A percentile compares a stretch with the other conserved stretches of the same genome.
These are phyloP conservation scores for Callopanchax toddi DNA, from an alignment of 2,113 vertebrate genomes.

Conservation along the genomic window DNA sequence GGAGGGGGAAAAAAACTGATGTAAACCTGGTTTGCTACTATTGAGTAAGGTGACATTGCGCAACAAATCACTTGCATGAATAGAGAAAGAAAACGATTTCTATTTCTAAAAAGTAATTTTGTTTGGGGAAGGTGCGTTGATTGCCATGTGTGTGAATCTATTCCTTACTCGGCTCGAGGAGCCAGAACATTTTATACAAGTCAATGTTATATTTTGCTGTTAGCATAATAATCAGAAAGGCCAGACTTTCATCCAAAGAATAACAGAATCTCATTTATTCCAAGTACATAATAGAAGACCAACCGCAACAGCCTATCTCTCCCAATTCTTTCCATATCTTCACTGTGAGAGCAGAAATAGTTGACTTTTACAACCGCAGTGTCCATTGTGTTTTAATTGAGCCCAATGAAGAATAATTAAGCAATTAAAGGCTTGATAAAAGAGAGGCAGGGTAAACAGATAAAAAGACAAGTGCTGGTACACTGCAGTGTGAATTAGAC, in stretches of 20 bases:
- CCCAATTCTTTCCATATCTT: conserved; percentile 46
- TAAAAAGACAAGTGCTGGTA: conserved; percentile 62
- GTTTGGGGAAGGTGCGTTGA: conserved; percentile 80
- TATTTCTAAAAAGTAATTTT: conserved; percentile 86
- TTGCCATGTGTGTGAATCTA: conserved; percentile 83
- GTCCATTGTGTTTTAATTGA: conserved; percentile 79
- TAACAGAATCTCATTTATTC: conserved; percentile 72
- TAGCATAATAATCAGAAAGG: conserved; percentile 80
- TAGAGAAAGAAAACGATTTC: conserved; percentile 84
- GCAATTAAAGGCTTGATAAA: conserved; percentile 80
- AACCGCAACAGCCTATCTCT: conserved; percentile 54
- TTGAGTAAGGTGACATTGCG: conserved; percentile 85
- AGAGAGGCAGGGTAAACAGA: conserved; percentile 73
- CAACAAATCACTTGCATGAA: conserved; percentile 86
- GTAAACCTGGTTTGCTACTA: conserved; percentile 75
- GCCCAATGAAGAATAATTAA: conserved; percentile 84
- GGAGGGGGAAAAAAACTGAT: conserved; percentile 55
- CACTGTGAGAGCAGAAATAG: conserved; percentile 54
- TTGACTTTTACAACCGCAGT: conserved; percentile 68
- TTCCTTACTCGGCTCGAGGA: conserved; percentile 73
- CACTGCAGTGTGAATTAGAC: conserved; percentile 46
- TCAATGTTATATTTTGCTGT: conserved; percentile 80
- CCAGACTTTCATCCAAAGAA: conserved; percentile 77
- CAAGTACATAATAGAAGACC: conserved; percentile 69
- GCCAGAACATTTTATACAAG: conserved; percentile 76